Conservation (phyloP, 2,113 vertebrate species). For the Choloepus hoffmanni region DNA sequence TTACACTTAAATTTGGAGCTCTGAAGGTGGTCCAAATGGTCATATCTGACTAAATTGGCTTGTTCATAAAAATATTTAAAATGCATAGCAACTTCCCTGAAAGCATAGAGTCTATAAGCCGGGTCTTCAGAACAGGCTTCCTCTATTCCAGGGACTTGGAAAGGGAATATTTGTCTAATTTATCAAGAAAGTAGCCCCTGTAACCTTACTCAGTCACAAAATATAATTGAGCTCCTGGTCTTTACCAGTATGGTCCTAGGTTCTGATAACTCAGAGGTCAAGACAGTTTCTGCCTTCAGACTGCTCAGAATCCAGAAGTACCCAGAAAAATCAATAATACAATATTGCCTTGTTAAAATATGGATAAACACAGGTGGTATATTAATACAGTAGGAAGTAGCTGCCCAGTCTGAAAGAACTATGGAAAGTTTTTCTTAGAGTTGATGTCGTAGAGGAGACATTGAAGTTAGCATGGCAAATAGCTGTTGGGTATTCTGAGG, state of each 20-base stretch:
- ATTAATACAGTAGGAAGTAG: neutral
- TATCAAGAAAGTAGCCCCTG: neutral
- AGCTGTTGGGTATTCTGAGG: neutral
- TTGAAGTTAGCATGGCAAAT: neutral
- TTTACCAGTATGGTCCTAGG: neutral
- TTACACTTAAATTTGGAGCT: neutral
- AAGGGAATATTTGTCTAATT: neutral
- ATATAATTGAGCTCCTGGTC: neutral
- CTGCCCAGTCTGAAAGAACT: neutral
- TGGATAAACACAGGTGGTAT: neutral
- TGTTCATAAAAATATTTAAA: neutral
- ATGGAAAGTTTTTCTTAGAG: neutral
- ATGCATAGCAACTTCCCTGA: neutral
- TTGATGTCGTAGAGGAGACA: neutral
- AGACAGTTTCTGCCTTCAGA: neutral
- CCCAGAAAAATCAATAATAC: neutral
- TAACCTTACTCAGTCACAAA: neutral
- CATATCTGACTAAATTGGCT: neutral
- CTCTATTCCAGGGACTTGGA: neutral
- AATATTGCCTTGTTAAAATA: neutral
- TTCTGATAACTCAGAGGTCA: neutral
- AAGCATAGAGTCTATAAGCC: neutral
- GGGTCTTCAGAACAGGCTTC: neutral
- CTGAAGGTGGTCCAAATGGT: neutral
- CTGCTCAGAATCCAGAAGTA: neutral